Evolutionary conservation across 2,797 vertebrate genomes (phyloP).

Genomic region (Limosa lapponica): DNA sequence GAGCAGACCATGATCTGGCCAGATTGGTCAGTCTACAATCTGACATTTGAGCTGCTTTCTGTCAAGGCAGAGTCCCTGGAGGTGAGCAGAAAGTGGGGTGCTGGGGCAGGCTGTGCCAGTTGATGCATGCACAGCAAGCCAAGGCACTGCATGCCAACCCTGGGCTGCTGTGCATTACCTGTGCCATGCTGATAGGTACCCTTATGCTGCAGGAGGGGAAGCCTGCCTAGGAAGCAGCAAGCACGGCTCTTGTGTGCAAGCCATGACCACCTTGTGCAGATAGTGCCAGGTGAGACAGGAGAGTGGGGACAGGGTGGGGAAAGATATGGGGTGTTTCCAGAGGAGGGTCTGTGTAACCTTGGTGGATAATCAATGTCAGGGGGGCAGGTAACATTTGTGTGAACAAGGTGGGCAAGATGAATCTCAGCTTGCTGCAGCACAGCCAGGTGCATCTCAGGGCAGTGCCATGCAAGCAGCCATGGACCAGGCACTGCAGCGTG

Average conservation of each 20-base stretch:
- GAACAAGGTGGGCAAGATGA: background rate
- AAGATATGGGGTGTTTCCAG: background rate
- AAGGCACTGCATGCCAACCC: background rate
- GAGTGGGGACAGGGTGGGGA: background rate
- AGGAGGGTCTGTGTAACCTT: background rate
- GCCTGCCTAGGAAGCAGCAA: background rate
- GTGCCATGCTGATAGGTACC: background rate
- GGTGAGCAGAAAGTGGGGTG: background rate
- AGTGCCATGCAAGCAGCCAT: background rate
- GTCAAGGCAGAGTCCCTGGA: background rate
- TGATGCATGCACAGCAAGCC: background rate
- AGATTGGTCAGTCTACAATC: background rate
- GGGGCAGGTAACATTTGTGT: background rate
- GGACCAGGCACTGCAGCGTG: background rate
- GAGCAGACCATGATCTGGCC: background rate
- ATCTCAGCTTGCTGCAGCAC: background rate
- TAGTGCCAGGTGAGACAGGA: background rate
- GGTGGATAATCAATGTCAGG: background rate
- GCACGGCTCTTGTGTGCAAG: background rate
- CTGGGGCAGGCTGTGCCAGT: background rate
- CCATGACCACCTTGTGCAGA: background rate
- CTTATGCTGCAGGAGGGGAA: background rate
- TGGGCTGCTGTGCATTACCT: background rate
- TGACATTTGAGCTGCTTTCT: background rate
- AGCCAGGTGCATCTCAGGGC: background rate